Evolutionary conservation across 2,888 invertebrate genomes (phyloP), one percentile per base, ranked within the genome.

Genomic region (Dasypolia templi): DNA sequence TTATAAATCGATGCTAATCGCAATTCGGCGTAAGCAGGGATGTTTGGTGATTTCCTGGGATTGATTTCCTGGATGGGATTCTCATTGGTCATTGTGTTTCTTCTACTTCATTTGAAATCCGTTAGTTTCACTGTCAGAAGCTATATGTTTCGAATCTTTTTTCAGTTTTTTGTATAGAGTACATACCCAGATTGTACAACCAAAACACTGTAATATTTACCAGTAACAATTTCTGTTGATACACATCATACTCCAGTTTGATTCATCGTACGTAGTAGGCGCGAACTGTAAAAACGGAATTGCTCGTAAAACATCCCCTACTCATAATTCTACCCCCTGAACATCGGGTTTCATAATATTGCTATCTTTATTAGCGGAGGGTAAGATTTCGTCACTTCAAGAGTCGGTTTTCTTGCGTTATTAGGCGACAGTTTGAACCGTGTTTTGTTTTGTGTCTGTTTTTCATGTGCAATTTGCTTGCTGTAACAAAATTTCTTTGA

Each of bases 251-350:
- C 55, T 69, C 56, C 69, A 69, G n/a, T 85, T 76, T 83, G 77
- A 84, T 85, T 85, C 73, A 79, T 81, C 85, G 84, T 72, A 56
- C 85, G 84, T 72, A 56, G 67, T 73, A 81, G 75, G 79, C 69
- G 78, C 78, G 83, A 88, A 91, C 89, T 93, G 93, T 93, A 87
- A 93, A 93, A 94, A 93, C 88, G 89, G 89, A 92, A 92, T 91
- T 87, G 92, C 89, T 94, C 95, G 92, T 95, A 95, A 95, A 95
- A 92, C 93, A 93, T 93, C 95, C 95, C 95, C 93, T 85, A 88
- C 88, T 89, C 89, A 91, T 92, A 91, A 91, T 90, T 88, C 85
- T 89, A 88, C 94, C 94, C 94, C 93, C 89, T 80, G 88, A 89
- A 88, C 77, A 83, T 80, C 73, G 81, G 88, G 89, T 87, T 88